Evolutionary conservation across 2,888 invertebrate species (phyloP), one percentile per base, ranked within the genome.

Genomic region (Perithous albicinctus): DNA sequence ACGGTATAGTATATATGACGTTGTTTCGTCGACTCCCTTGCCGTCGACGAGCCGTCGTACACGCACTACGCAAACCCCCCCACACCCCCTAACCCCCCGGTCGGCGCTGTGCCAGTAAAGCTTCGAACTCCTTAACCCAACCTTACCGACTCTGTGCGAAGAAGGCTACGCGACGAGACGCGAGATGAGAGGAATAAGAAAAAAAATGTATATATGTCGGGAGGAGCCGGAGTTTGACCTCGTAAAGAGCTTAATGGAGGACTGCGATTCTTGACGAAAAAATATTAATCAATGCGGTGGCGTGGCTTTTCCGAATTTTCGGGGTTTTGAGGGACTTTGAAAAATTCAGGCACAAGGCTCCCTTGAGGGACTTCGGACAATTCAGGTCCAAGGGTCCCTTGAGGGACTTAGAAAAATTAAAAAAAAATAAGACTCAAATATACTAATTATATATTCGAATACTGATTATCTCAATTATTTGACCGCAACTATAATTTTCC

Each of bases 71-170:
- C 48, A 48, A 56, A n/a, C n/a, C n/a, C 66, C 67, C 70, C 70
- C 67, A 54, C 38, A 54, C 51, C 54, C 38, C 18, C 20, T 20
- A n/a, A 18, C 67, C 54, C 38, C 26, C n/a, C n/a, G n/a, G 56
- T 10, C 70, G 56, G 70, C 70, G 41, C 70, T 54, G 41, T 56
- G 70, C 70, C 70, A 56, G 70, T 70, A 32, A 35, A 18, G 35
- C 8, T 1, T 6, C n/a, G n/a, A n/a, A 20, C 59, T 7, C 35
- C 35, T 18, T 5, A 15, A 61, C 10, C 59, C 35, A 61, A 35
- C 59, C 59, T 35, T 4, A 35, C 32, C 35, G 3, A 20, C 0
- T 7, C 1, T 1, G 12, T 10, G 20, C 18, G 59, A 59, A n/a
- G 7, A 18, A 7, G 59, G 18, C 1, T 20, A 54, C 59, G 35